Evolutionary conservation across 2,888 invertebrate species (phyloP).

Genomic region (Liodrosophila aerea): DNA sequence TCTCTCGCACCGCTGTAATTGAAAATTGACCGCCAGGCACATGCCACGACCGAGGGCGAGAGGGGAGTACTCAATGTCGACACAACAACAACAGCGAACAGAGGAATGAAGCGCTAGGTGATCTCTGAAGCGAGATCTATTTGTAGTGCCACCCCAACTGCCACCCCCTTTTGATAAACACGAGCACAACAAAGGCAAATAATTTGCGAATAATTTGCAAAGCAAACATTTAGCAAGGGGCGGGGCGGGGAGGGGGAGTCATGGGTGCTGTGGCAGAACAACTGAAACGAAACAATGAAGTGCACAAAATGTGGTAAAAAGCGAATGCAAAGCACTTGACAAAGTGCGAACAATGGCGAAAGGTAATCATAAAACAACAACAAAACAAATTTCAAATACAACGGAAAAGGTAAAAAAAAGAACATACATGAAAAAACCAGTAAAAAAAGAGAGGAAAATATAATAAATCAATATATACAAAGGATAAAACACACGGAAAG

Average conservation of each 20-base stretch:
- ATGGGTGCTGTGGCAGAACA: conserved; percentile 7
- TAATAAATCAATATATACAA: not conserved
- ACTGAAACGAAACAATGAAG: conserved; percentile 37
- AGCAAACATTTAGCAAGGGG: conserved; percentile 42
- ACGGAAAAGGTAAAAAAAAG: not conserved
- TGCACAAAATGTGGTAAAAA: conserved; percentile 43
- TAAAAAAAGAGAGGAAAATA: not conserved
- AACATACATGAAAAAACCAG: not conserved
- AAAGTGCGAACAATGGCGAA: conserved; percentile 47
- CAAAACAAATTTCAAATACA: not conserved
- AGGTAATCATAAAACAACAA: conserved; percentile 37
- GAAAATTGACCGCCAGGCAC: conserved; percentile 60
- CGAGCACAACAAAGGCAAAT: conserved; percentile 34
- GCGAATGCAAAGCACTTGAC: conserved; percentile 55
- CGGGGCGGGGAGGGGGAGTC: not conserved
- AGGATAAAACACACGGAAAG: no score
- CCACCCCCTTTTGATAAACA: not conserved
- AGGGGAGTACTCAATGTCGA: conserved; percentile 50
- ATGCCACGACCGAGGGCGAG: conserved; percentile 20
- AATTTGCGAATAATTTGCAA: conserved; percentile 54
- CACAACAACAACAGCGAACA: conserved; percentile 13
- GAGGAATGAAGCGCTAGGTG: conserved; percentile 3
- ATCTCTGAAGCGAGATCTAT: conserved; percentile 35
- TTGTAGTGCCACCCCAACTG: conserved; percentile 23
- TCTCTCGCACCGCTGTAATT: conserved; percentile 56